A percentile compares a stretch with the other conserved stretches of the same genome.
phyloP scores from a whole-genome alignment of 2,888 invertebrate genomes.

The Nasonia oneida region DNA sequence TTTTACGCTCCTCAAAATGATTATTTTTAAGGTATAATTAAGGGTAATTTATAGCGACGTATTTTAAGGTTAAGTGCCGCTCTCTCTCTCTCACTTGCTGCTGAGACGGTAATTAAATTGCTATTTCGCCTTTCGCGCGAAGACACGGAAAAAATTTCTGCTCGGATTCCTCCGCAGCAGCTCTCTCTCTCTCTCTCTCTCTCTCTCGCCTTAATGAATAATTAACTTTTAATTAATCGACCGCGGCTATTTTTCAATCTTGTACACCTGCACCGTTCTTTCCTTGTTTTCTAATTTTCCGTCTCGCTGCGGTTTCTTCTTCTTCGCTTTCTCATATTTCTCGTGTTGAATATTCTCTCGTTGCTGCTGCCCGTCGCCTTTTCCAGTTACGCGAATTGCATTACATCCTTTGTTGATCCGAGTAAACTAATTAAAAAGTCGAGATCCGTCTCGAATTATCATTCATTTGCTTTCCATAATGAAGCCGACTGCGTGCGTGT shows the following conservation, averaged over 20 bases:
- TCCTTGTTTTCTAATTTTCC: constrained; percentile 24
- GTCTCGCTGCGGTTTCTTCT: not conserved
- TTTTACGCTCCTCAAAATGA: not conserved
- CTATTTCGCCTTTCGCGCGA: not conserved
- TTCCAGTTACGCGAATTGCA: constrained; percentile 2
- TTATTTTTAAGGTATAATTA: constrained; percentile 16
- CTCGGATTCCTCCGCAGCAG: not conserved
- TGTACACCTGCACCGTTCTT: not conserved
- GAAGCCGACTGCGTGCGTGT: not conserved
- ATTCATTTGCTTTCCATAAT: not conserved
- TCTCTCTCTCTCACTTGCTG: not conserved
- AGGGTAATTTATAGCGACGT: not conserved
- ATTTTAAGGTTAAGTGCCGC: constrained; percentile 7
- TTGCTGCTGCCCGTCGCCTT: not conserved
- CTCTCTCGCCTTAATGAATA: constrained; percentile 19
- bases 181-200: not conserved
- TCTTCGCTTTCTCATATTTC: constrained; percentile 13
- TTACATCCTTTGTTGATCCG: not conserved
- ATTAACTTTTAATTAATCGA: constrained; percentile 41
- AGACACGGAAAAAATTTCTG: constrained; percentile 24
- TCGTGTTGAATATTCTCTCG: not conserved
- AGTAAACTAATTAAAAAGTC: not conserved
- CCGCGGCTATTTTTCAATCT: constrained; percentile 18
- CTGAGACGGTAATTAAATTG: constrained; percentile 33
- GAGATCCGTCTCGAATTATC: not conserved